phyloP scores from a whole-genome alignment of 1,140 invertebrate species.

The Lineus longissimus region DNA sequence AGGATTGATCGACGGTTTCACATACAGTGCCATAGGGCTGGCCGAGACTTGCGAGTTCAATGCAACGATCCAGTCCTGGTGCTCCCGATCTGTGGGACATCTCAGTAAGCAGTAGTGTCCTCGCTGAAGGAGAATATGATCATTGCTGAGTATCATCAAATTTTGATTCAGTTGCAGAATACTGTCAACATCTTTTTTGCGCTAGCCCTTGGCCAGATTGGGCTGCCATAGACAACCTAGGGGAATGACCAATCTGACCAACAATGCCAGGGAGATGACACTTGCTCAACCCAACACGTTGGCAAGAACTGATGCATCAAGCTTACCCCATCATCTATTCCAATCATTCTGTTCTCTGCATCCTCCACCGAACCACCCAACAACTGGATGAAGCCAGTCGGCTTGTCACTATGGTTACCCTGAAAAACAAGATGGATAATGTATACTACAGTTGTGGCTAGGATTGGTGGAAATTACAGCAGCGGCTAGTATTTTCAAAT shows the following conservation, averaged over 20 bases:
- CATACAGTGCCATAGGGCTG: constrained; percentile 57
- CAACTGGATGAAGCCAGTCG: constrained; percentile 55
- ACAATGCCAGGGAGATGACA: background rate
- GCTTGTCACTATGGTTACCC: constrained; percentile 54
- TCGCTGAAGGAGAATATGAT: constrained; percentile 50
- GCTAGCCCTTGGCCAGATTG: too few species aligned
- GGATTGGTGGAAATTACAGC: too few species aligned
- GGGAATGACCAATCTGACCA: background rate
- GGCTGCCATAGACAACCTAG: too few species aligned
- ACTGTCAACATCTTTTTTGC: too few species aligned
- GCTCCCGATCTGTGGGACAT: constrained; percentile 54
- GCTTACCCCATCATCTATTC: constrained; percentile 59
- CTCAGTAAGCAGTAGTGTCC: constrained; percentile 59
- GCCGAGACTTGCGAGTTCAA: constrained; percentile 59
- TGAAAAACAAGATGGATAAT: constrained; percentile 30
- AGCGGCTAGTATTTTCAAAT: too few species aligned
- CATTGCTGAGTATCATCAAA: too few species aligned
- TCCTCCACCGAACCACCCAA: constrained; percentile 59
- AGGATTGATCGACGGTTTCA: constrained; percentile 53
- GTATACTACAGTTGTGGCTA: too few species aligned
- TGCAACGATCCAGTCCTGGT: constrained; percentile 57
- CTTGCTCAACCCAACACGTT: background rate
- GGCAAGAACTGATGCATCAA: background rate
- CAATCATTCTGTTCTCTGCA: constrained; percentile 56
- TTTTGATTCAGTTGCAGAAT: too few species aligned